Percentiles rank a stretch among this genome's conserved stretches.
These are phyloP conservation scores for Caloenas nicobarica DNA, from an alignment of 2,113 vertebrate genomes.

Conservation along the genomic window DNA sequence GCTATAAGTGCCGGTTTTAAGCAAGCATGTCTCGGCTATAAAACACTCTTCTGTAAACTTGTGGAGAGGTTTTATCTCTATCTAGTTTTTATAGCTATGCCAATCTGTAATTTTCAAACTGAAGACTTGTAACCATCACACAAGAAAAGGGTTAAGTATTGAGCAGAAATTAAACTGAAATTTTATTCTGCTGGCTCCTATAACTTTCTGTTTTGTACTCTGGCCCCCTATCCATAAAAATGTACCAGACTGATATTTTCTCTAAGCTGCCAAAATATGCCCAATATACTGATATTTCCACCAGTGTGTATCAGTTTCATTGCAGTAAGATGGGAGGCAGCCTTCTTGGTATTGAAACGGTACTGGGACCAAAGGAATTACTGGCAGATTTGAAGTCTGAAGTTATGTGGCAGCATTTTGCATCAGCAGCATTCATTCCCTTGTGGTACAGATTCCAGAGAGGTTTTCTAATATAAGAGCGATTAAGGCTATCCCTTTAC, in stretches of 20 bases:
- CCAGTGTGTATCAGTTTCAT: background rate
- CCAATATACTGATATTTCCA: background rate
- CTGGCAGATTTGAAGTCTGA: background rate
- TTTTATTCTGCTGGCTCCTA: background rate
- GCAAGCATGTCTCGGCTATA: slow-evolving; percentile 11
- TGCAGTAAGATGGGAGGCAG: background rate
- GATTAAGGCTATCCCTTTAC: slow-evolving; percentile 2
- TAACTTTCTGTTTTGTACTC: background rate
- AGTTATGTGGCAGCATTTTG: background rate
- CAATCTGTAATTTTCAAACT: slow-evolving; percentile 16
- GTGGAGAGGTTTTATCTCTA: slow-evolving; percentile 7
- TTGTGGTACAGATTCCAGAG: slow-evolving; percentile 2
- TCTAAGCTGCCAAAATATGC: background rate
- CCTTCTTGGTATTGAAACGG: background rate
- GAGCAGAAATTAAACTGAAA: slow-evolving; percentile 4
- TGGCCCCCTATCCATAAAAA: too few relatives aligned
- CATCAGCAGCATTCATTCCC: background rate
- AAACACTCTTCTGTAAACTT: slow-evolving; percentile 18
- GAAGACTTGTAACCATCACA: background rate
- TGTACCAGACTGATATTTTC: too few relatives aligned
- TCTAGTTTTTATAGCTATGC: background rate
- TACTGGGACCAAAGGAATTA: slow-evolving; percentile 16
- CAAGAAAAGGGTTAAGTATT: background rate
- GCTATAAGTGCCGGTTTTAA: slow-evolving; percentile 46
- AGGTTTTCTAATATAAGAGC: background rate